These are phyloP conservation scores for Orchesella flavescens DNA, from an alignment of 2,888 invertebrate genomes.

Conservation along the genomic window DNA sequence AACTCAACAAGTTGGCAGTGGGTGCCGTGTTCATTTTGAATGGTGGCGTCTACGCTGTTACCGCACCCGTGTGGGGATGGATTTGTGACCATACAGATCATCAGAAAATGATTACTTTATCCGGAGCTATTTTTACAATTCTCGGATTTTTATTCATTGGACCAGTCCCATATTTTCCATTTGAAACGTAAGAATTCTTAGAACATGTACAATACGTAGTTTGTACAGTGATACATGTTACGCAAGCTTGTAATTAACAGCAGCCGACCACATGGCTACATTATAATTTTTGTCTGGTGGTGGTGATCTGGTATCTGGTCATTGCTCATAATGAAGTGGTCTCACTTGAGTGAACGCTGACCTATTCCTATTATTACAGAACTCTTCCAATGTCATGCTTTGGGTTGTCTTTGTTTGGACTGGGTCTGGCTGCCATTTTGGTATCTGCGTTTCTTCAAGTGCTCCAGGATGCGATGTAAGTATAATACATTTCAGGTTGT, in stretches of 20 bases:
- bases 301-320: background rate
- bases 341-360: background rate
- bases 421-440: conserved; percentile 88
- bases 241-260: too few species aligned
- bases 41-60: conserved; percentile 86
- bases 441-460: conserved; percentile 91
- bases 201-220: too few species aligned
- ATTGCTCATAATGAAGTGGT: background rate
- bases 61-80: conserved; percentile 87
- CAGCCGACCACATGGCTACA: too few species aligned
- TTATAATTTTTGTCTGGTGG: too few species aligned
- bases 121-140: conserved; percentile 81
- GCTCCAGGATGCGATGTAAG: conserved; percentile 86
- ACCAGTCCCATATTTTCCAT: conserved; percentile 85
- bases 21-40: conserved; percentile 89
- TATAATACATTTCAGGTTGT: conserved; percentile 66
- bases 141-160: conserved; percentile 84
- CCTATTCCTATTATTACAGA: conserved; percentile 74
- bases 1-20: conserved; percentile 81
- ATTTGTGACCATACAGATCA: conserved; percentile 82
- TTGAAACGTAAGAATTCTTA: conserved; percentile 76
- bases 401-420: conserved; percentile 85
- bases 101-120: conserved; percentile 81
- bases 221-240: too few species aligned
- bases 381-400: conserved; percentile 80